These are phyloP conservation scores for Platichthys flesus DNA, from an alignment of 2,113 vertebrate genomes.

Conservation along the genomic window DNA sequence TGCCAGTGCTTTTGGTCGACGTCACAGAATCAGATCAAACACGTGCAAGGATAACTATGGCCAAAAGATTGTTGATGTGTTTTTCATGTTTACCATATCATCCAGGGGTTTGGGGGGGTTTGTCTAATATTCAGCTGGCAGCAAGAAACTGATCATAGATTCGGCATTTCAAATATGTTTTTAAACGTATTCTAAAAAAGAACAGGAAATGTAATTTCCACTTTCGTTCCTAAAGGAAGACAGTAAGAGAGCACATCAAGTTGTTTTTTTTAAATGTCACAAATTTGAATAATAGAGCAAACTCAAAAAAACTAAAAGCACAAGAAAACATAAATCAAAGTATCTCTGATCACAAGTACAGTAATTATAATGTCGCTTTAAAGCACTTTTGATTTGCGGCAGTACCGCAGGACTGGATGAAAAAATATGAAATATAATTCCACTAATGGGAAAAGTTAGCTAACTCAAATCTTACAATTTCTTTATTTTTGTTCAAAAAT, in stretches of 20 bases:
- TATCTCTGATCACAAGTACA: not conserved
- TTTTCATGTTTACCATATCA: constrained; percentile 41
- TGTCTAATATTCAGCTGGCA: constrained; percentile 69
- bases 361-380: too few relatives aligned
- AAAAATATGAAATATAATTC: too few relatives aligned
- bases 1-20: not conserved
- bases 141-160: constrained; percentile 77
- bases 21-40: not conserved
- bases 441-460: too few relatives aligned
- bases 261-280: too few relatives aligned
- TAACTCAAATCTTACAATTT: too few relatives aligned
- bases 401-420: too few relatives aligned
- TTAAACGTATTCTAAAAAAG: constrained; percentile 47
- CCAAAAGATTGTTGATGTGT: not conserved
- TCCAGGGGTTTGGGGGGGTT: constrained; percentile 70
- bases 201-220: constrained; percentile 80
- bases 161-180: not conserved
- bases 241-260: too few relatives aligned
- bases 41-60: not conserved
- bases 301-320: too few relatives aligned
- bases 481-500: too few relatives aligned
- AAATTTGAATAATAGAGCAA: too few relatives aligned
- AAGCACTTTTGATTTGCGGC: too few relatives aligned
- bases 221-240: constrained; percentile 60
- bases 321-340: too few relatives aligned